A percentile compares a stretch with the other conserved stretches of the same genome.
phyloP scores from a whole-genome alignment of 2,113 vertebrate genomes.

The Hippocampus zosterae region DNA sequence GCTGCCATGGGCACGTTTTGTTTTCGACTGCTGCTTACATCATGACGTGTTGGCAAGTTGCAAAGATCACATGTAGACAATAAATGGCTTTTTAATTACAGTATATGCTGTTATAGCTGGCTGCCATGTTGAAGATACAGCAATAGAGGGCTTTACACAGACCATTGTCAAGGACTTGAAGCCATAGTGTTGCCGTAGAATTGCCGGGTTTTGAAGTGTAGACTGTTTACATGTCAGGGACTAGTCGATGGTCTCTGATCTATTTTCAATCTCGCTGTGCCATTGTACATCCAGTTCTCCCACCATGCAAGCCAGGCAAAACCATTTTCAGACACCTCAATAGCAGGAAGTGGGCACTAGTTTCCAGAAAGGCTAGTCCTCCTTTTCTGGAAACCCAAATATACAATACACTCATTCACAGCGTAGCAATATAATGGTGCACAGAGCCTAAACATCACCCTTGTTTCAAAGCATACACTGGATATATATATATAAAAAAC shows the following conservation, averaged over 20 bases:
- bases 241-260: slow-evolving; percentile 34
- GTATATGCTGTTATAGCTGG: not conserved
- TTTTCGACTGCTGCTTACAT: not conserved
- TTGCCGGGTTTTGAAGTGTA: slow-evolving; percentile 6
- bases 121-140: not conserved
- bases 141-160: not conserved
- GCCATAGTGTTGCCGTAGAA: slow-evolving; percentile 9
- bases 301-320: slow-evolving; percentile 44
- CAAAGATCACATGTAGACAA: not conserved
- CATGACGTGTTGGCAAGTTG: not conserved
- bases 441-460: not conserved
- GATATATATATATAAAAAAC: not conserved
- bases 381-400: slow-evolving; percentile 16
- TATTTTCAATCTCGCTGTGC: slow-evolving; percentile 48
- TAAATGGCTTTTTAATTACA: not conserved
- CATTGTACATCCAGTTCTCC: slow-evolving; percentile 62
- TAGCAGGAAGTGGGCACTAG: slow-evolving; percentile 66
- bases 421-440: not conserved
- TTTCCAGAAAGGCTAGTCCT: slow-evolving; percentile 28
- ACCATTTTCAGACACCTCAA: slow-evolving; percentile 61
- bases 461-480: not conserved
- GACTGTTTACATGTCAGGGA: slow-evolving; percentile 34
- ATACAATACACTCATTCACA: slow-evolving; percentile 20
- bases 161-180: slow-evolving; percentile 3
- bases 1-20: not conserved